These are phyloP conservation scores for Dunckerocampus dactyliophorus DNA, from an alignment of 2,113 vertebrate species.

Conservation along the genomic window DNA sequence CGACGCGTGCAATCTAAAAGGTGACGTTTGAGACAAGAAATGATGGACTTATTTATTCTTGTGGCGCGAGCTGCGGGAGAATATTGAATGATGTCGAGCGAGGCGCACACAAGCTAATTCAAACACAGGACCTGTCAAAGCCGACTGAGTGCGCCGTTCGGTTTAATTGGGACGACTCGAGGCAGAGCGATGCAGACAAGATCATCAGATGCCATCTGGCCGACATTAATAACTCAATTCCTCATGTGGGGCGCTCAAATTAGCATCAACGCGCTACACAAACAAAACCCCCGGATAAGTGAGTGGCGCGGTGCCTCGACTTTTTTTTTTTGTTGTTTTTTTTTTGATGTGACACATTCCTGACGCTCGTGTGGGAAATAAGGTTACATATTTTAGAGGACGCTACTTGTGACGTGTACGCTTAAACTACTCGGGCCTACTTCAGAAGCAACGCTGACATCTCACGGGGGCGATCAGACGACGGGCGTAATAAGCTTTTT, in stretches of 20 bases:
- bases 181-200: conserved; percentile 24
- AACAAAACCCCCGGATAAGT: background rate
- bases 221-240: conserved; percentile 25
- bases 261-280: background rate
- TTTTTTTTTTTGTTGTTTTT: too few relatives aligned
- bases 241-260: conserved; percentile 1
- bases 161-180: conserved; percentile 27
- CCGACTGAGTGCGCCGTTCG: conserved; percentile 16
- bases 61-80: background rate
- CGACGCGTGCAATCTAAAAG: background rate
- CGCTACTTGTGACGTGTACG: background rate
- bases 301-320: background rate
- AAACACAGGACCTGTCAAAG: conserved; percentile 16
- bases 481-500: conserved; percentile 35
- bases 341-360: background rate
- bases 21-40: background rate
- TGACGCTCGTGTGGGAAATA: background rate
- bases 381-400: background rate
- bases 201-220: conserved; percentile 50
- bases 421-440: background rate
- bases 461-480: conserved; percentile 24
- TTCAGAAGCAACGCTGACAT: background rate
- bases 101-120: background rate
- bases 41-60: background rate
- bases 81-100: background rate